These are phyloP conservation scores for Onchidella celtica DNA, from an alignment of 2,888 invertebrate genomes.

Conservation along the genomic window DNA sequence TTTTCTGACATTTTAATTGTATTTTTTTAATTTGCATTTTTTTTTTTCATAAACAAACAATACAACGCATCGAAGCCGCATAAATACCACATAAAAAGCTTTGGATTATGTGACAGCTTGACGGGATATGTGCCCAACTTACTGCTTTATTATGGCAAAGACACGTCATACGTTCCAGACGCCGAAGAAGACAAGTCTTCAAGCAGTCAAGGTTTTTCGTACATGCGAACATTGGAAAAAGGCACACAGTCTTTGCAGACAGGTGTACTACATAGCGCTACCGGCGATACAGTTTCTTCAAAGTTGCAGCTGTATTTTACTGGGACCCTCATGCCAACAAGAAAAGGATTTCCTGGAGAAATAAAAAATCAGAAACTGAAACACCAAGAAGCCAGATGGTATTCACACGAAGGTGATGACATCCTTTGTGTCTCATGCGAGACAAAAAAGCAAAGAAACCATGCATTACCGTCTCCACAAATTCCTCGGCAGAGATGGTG, in stretches of 20 bases:
- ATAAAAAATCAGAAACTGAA: not conserved
- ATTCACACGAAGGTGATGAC: not conserved
- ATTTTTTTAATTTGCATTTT: too few species aligned
- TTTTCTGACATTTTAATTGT: too few species aligned
- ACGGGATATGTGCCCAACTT: conserved; percentile 6
- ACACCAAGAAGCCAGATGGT: not conserved
- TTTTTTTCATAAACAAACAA: conserved; percentile 18
- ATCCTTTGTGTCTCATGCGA: not conserved
- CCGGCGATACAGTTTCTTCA: not conserved
- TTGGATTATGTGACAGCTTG: conserved; percentile 4
- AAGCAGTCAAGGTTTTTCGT: not conserved
- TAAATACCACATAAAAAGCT: conserved; percentile 2
- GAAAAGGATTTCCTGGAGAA: not conserved
- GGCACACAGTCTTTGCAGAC: conserved; percentile 10
- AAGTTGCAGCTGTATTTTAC: not conserved
- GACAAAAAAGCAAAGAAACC: conserved; percentile 24
- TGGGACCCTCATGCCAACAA: not conserved
- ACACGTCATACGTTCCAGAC: conserved; percentile 6
- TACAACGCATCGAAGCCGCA: not conserved
- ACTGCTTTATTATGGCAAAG: conserved; percentile 2
- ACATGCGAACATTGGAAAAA: not conserved
- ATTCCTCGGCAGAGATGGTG: not conserved
- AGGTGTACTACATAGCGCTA: not conserved
- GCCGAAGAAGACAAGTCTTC: not conserved
- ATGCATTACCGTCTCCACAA: conserved; percentile 10